Conservation (phyloP, 2,888 invertebrate genomes). For the Bugula neritina region DNA sequence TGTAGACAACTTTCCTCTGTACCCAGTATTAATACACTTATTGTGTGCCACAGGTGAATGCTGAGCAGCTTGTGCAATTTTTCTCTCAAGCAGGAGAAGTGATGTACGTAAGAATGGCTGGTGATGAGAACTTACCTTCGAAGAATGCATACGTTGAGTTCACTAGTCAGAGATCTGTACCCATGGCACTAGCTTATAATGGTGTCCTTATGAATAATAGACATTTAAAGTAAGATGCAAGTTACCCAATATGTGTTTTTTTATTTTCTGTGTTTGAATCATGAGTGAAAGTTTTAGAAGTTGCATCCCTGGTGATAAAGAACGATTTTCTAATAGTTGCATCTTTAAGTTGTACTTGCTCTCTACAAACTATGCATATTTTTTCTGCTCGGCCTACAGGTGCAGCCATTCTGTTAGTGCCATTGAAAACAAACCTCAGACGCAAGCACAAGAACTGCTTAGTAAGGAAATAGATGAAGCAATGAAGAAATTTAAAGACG, state of each 20-base stretch:
- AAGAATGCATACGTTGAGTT: slow-evolving; percentile 83
- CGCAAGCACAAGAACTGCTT: slow-evolving; percentile 32
- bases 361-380: no score
- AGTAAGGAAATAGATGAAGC: slow-evolving; percentile 84
- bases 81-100: slow-evolving; percentile 85
- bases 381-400: no score
- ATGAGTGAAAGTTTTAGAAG: no score
- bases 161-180: slow-evolving; percentile 80
- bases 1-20: neutral
- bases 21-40: neutral
- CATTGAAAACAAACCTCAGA: slow-evolving; percentile 41
- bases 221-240: slow-evolving; percentile 58
- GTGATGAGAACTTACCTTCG: slow-evolving; percentile 63
- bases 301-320: no score
- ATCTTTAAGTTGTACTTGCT: no score
- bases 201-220: slow-evolving; percentile 70
- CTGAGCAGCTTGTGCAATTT: slow-evolving; percentile 81
- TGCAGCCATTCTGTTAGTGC: slow-evolving; percentile 74
- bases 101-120: slow-evolving; percentile 86
- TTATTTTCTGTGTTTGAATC: no score
- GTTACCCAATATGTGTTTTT: no score
- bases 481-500: slow-evolving; percentile 92
- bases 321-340: no score
- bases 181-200: slow-evolving; percentile 75
- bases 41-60: slow-evolving; percentile 48